Base-by-base conservation (phyloP, 30 jellyfish, hydroid and myxozoan genomes). In the Pseudorhiza aurosa region DNA sequence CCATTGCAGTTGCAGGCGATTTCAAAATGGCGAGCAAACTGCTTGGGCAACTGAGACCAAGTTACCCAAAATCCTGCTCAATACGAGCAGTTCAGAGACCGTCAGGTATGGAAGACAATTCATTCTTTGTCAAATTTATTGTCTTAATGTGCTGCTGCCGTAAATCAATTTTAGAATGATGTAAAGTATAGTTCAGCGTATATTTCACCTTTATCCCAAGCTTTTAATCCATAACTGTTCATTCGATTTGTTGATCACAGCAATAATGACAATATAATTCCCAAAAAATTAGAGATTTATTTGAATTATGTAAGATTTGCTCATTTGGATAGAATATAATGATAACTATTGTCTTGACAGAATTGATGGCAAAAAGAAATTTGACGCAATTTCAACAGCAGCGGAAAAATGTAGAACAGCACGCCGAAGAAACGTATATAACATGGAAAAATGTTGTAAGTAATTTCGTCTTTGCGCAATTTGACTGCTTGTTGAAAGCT, bases 401-500 rank as follows among this genome's bases (percentile, higher is more conserved):
- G 18, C 87, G 67, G 27, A 64, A 71, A 43, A 91, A 72, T 22
- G 60, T 67, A 2, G 97, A 88, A 68, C 73, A 72, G 31, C 97
- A 88, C 74, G 97, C 97, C 15, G 83, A 45, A 32, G 95, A 64
- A 55, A 88, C 97, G 15, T 91, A 75, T 19, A 14, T 44, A 43
- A 81, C 72, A 14, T 88, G 97, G 97, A 88, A 56, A 50, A 58
- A 27, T 1, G 44, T 82, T 29, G 94, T 88, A 71, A 68, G 97
- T 67, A 4, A n/a, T 17, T 9, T 10, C n/a, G n/a, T n/a, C n/a
- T n/a, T 42, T 42, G 9, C 55, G 9, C 9, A 9, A 42, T 42
- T 42, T 15, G 15, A 42, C 15, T 9, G 9, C 15, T 15, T 42
- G 9, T 42, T 42, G 15, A 42, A 42, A 9, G 11, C 9, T 9